Evolutionary conservation across 1,140 invertebrate species (phyloP), one percentile per base, ranked within the genome.

Genomic region (Babylonia areolata): DNA sequence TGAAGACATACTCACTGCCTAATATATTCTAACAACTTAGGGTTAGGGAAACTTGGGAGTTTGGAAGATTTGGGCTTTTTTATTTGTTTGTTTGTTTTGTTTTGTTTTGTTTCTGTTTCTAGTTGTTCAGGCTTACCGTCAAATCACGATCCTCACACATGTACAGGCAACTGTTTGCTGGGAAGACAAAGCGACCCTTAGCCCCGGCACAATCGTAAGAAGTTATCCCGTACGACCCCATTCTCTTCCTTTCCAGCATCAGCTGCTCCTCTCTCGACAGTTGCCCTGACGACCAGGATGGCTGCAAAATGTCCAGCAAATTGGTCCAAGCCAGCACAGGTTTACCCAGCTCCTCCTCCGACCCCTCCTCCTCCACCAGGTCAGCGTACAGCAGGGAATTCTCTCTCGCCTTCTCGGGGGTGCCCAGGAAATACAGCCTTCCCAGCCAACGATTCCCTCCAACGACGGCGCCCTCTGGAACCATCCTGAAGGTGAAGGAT

Each of bases 211-310:
- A 95, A 92, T 99, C 97, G 92, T 98, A 99, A 20, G 97, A 97
- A 3, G 97, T 98, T 78, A 99, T 98, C 33, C 98, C 98, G 96
- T 97, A 98, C 0, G 97, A 97, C 0, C 97, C 96, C 17, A 98
- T 95, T 95, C 95, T 95, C 87, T 98, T 98, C 81, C 98, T 95
- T 93, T 99, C 98, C 95, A 97, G 97, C 83, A 98, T 95, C 77
- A 99, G 93, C 93, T 98, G 97, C 93, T 98, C 98, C 94, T 99
- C 98, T 86, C 96, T 97, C 37, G 92, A 95, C 77, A 96, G 95
- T 84, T 95, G 95, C 89, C 95, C 96, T 89, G 84, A 73, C 90
- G 87, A 85, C 85, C 95, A 93, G 31, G 95, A 95, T 92, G 95
- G 96, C 89, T 96, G 80, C 71, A 97, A 97, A 88, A 96, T 96